Base-by-base conservation (phyloP, 2,113 vertebrate species). In the Orthonyx spaldingii region DNA sequence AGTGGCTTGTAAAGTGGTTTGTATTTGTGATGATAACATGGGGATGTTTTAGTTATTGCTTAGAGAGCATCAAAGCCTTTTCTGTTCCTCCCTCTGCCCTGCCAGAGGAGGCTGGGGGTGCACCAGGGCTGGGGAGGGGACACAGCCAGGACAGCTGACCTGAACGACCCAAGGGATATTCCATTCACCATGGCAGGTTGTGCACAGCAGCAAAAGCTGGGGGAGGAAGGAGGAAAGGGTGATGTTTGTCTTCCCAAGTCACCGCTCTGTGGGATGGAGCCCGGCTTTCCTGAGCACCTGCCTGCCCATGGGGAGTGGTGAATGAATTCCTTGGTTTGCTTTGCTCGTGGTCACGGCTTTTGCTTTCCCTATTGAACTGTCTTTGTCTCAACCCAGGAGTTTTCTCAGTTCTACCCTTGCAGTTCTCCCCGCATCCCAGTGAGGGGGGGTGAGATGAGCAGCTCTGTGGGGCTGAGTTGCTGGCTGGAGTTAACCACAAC, bases 181-280 rank as follows among this genome's bases (percentile, higher is more conserved):
- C 39, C 39, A 39, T 6, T 39, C 16, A 24, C 2, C 1, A 0
- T 53, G 23, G 4, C 37, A 39, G 22, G 8, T 3, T 53, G 27
- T 52, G 47, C 63, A 19, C 46, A 60, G 55, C 63, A 46, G 28
- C 12, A 16, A 53, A n/a, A 61, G 19, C 28, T 60, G 47, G 37
- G 44, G 19, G 19, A 28, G 66, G 37, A 8, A 42, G 44, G 53
- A 68, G 53, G 32, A 37, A 46, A 39, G 39, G 22, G 3, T 46
- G 53, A 23, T 37, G 15, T 60, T 77, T 87, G 18, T 37, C 37
- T 42, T n/a, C 33, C 37, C 32, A 68, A 33, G 27, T 26, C 53
- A 22, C 17, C 0, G 0, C 21, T 44, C 72, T 8, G 13, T 0
- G 1, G 22, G 37, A 23, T 68, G 37, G 46, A 69, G 46, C 22